phyloP scores from a whole-genome alignment of 2,113 vertebrate genomes.

The Tretioscincus oriximinensis region DNA sequence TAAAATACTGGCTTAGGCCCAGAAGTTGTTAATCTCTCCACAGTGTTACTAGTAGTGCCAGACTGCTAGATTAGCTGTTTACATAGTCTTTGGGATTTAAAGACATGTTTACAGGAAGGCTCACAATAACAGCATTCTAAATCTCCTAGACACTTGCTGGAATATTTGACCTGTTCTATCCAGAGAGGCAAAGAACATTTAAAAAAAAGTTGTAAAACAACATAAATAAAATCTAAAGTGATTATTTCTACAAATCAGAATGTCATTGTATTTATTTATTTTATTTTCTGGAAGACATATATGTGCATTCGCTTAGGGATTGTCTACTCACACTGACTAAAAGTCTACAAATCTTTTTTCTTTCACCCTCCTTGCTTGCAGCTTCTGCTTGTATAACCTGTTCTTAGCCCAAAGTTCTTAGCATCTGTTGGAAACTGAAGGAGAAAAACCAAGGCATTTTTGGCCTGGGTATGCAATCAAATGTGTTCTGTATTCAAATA shows the following conservation, averaged over 20 bases:
- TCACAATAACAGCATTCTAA: neutral
- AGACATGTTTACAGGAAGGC: neutral
- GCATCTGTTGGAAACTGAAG: no score
- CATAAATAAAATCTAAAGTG: neutral
- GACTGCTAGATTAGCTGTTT: conserved; percentile 1
- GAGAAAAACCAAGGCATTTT: no score
- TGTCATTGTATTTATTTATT: neutral
- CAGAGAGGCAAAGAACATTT: neutral
- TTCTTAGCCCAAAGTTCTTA: no score
- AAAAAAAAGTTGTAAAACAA: neutral
- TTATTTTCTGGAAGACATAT: neutral
- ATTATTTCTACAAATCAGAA: neutral
- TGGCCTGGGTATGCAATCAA: no score
- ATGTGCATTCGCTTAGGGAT: no score
- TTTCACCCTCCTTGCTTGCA: no score
- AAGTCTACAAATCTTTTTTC: no score
- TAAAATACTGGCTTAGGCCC: conserved; percentile 5
- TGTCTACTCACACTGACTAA: no score
- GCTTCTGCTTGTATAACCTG: no score
- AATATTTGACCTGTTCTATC: neutral
- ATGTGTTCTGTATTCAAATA: no score
- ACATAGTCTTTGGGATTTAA: neutral
- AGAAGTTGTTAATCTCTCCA: neutral
- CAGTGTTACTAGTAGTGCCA: neutral
- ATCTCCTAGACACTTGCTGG: neutral